Percentiles rank a stretch among this genome's conserved stretches.
Conservation (phyloP, 2,797 vertebrate species). For the Iguana delicatissima region DNA sequence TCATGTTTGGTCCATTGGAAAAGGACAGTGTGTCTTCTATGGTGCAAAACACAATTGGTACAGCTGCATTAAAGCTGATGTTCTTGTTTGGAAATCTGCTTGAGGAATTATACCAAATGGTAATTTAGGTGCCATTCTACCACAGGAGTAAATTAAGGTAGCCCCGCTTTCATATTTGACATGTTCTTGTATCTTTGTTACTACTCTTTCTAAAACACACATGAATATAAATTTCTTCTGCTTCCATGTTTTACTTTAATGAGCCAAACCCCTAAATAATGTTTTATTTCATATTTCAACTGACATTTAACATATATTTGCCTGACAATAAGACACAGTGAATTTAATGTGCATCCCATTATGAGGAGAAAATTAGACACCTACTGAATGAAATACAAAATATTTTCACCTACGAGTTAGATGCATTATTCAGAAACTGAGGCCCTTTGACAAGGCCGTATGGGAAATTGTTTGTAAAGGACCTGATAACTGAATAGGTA, state of each 20-base stretch:
- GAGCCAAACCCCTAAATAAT: slow-evolving; percentile 70
- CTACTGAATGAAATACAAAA: slow-evolving; percentile 75
- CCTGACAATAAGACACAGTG: slow-evolving; percentile 75
- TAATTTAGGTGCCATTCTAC: slow-evolving; percentile 21
- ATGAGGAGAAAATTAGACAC: slow-evolving; percentile 52
- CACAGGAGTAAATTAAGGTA: background rate
- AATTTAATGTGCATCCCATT: slow-evolving; percentile 76
- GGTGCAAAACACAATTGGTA: background rate
- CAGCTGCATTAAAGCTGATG: background rate
- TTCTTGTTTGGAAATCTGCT: slow-evolving; percentile 21
- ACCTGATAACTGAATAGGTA: slow-evolving; percentile 40
- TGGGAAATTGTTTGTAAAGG: slow-evolving; percentile 17
- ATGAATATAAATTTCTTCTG: slow-evolving; percentile 46
- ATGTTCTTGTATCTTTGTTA: slow-evolving; percentile 21
- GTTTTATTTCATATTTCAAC: slow-evolving; percentile 72
- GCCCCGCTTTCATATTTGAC: slow-evolving; percentile 14
- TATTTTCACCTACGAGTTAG: slow-evolving; percentile 74
- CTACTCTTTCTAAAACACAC: background rate
- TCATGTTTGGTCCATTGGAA: background rate
- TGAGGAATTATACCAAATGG: background rate
- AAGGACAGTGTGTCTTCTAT: background rate
- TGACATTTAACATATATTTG: slow-evolving; percentile 79
- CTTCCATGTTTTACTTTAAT: slow-evolving; percentile 69
- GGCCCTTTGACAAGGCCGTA: slow-evolving; percentile 61
- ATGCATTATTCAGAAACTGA: slow-evolving; percentile 72